Conservation (phyloP, 1,140 invertebrate species). For the Microplitis demolitor region DNA sequence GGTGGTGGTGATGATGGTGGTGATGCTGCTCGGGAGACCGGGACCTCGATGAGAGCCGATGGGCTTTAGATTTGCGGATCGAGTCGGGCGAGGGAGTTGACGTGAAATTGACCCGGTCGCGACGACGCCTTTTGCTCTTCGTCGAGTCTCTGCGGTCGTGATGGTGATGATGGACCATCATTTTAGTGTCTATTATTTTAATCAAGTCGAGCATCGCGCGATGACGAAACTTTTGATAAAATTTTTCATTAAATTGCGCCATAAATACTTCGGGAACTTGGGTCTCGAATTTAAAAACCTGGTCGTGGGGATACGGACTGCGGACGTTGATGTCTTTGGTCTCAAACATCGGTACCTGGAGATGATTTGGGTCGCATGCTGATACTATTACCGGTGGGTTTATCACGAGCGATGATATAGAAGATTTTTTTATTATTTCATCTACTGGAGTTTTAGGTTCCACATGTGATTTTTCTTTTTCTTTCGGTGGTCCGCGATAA, state of each 20-base stretch:
- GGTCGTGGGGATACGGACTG: constrained; percentile 23
- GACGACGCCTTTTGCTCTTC: constrained; percentile 25
- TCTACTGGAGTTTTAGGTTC: neutral
- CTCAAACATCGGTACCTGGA: constrained; percentile 25
- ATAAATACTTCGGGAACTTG: constrained; percentile 5
- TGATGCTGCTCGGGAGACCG: constrained; percentile 31
- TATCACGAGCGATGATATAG: constrained; percentile 18
- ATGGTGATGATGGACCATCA: constrained; percentile 42
- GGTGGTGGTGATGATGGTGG: constrained; percentile 1
- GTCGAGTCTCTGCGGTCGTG: constrained; percentile 30
- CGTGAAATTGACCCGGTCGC: constrained; percentile 24
- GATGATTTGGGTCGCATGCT: neutral
- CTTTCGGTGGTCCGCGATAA: constrained; percentile 44
- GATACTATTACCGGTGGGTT: constrained; percentile 3
- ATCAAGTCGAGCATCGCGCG: constrained; percentile 53
- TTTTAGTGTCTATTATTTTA: constrained; percentile 49
- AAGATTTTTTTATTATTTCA: neutral
- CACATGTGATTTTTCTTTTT: constrained; percentile 22
- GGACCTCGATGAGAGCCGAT: constrained; percentile 30
- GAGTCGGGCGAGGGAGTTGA: constrained; percentile 36
- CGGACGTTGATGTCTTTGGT: constrained; percentile 28
- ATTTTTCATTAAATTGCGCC: constrained; percentile 14
- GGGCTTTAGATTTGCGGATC: constrained; percentile 18
- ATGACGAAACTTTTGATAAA: constrained; percentile 39
- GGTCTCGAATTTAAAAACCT: neutral